These are phyloP conservation scores for Tautogolabrus adspersus DNA, from an alignment of 2,113 vertebrate species.

Conservation along the genomic window DNA sequence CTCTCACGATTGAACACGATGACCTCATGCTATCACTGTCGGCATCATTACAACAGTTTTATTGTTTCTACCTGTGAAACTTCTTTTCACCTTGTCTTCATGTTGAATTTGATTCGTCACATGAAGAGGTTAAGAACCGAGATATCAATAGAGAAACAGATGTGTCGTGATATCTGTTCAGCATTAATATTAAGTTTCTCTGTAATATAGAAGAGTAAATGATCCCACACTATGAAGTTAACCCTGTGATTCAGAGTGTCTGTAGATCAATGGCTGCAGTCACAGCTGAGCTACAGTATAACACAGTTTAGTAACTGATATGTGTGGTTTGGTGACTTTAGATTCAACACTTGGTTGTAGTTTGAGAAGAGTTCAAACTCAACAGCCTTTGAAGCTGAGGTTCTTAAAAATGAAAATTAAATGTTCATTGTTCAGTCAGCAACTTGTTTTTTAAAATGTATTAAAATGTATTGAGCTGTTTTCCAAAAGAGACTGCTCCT, in stretches of 20 bases:
- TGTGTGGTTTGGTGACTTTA: slow-evolving; percentile 4
- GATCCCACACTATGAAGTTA: background rate
- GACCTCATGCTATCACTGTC: background rate
- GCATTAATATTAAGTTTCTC: background rate
- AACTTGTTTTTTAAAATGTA: background rate
- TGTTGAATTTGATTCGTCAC: background rate
- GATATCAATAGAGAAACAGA: background rate
- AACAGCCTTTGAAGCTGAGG: background rate
- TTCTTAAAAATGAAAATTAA: background rate
- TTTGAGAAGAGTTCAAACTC: background rate
- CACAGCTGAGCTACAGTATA: background rate
- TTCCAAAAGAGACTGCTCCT: background rate
- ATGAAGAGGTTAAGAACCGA: no score
- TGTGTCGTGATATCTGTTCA: background rate
- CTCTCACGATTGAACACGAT: background rate
- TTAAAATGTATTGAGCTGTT: background rate
- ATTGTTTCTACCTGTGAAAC: background rate
- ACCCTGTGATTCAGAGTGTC: background rate
- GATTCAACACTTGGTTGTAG: background rate
- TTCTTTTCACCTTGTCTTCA: background rate
- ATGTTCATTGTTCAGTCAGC: background rate
- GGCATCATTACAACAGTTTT: background rate
- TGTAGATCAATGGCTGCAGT: background rate
- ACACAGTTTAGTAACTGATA: background rate
- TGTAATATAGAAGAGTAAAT: background rate